A percentile compares a stretch with the other conserved stretches of the same genome.
Conservation (phyloP, 2,797 vertebrate genomes). For the Cebuella pygmaea region DNA sequence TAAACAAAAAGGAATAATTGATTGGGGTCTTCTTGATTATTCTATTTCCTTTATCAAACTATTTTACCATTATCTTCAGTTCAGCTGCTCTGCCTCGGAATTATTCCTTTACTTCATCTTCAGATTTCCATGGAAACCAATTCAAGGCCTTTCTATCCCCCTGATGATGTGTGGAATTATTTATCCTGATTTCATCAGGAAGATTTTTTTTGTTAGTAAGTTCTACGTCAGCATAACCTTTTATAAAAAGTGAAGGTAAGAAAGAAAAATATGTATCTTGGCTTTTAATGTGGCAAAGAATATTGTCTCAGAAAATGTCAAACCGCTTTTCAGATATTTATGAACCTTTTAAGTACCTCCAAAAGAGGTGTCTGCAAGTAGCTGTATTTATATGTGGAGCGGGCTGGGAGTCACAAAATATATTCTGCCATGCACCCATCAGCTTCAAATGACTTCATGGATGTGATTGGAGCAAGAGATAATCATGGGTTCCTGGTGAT, state of each 20-base stretch:
- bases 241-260: slow-evolving; percentile 48
- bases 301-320: slow-evolving; percentile 51
- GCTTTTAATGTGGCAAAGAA: slow-evolving; percentile 31
- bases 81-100: slow-evolving; percentile 62
- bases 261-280: slow-evolving; percentile 34
- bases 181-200: slow-evolving; percentile 72
- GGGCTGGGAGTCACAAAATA: neutral
- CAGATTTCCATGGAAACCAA: slow-evolving; percentile 76
- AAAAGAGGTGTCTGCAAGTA: slow-evolving; percentile 28
- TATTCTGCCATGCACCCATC: neutral
- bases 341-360: slow-evolving; percentile 43
- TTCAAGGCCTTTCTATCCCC: slow-evolving; percentile 46
- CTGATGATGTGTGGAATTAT: slow-evolving; percentile 65
- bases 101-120: slow-evolving; percentile 76
- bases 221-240: slow-evolving; percentile 53
- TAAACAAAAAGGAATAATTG: slow-evolving; percentile 70
- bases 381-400: neutral
- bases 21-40: slow-evolving; percentile 65
- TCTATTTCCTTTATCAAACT: slow-evolving; percentile 75
- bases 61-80: slow-evolving; percentile 69
- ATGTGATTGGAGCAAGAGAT: neutral
- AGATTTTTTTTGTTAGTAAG: slow-evolving; percentile 48
- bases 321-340: slow-evolving; percentile 51
- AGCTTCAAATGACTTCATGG: slow-evolving; percentile 4
- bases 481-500: neutral